A percentile compares a stretch with the other conserved stretches of the same genome.
Evolutionary conservation across 2,797 vertebrate genomes (phyloP).

Genomic region (Sebastes nivosus): DNA sequence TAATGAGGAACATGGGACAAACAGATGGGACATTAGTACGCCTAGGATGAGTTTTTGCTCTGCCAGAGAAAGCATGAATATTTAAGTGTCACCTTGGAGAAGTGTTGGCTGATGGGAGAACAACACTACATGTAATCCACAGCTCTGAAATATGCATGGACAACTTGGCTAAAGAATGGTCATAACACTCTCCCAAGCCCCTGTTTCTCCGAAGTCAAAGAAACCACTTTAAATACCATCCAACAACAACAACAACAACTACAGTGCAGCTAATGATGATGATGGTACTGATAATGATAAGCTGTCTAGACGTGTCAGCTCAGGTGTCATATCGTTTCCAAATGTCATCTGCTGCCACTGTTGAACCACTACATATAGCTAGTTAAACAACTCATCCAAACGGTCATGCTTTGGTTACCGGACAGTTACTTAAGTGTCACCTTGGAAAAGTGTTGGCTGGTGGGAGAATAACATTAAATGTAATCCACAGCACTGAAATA

Average conservation of each 20-base stretch:
- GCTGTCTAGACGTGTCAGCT: neutral
- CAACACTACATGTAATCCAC: constrained; percentile 51
- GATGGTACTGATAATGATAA: neutral
- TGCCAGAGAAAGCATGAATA: constrained; percentile 63
- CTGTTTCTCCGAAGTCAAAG: neutral
- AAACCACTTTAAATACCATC: neutral
- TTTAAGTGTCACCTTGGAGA: constrained; percentile 60
- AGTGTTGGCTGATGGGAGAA: constrained; percentile 40
- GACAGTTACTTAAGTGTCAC: constrained; percentile 38
- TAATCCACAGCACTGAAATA: constrained; percentile 66
- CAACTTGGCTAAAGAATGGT: constrained; percentile 18
- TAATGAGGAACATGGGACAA: neutral
- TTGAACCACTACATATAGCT: neutral
- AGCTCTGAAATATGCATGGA: constrained; percentile 72
- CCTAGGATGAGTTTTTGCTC: neutral
- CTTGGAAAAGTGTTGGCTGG: constrained; percentile 42
- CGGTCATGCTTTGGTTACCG: neutral
- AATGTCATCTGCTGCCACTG: neutral
- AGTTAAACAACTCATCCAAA: neutral
- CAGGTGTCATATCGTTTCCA: neutral
- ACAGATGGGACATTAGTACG: neutral
- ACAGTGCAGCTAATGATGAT: neutral
- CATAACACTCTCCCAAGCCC: constrained; percentile 10
- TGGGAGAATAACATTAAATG: constrained; percentile 44
- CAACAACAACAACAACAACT: neutral